A percentile compares a stretch with the other conserved stretches of the same genome.
These are phyloP conservation scores for Hypsibius dujardini DNA, from an alignment of 1,140 invertebrate genomes.

Conservation along the genomic window DNA sequence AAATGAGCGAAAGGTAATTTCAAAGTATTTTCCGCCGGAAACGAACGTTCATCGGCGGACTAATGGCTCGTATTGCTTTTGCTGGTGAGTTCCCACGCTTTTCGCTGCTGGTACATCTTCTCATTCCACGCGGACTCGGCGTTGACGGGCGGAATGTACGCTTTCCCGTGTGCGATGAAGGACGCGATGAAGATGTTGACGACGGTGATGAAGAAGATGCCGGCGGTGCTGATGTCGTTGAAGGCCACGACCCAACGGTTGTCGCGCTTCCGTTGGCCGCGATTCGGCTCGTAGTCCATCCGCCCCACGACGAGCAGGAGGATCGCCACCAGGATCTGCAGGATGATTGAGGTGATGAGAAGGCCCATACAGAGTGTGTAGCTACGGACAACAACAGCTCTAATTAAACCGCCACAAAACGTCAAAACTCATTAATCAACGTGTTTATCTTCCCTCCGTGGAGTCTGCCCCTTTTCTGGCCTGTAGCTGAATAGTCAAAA, in stretches of 20 bases:
- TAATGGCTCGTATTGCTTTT: too few relatives aligned
- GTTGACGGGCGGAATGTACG: neutral
- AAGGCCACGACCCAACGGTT: conserved; percentile 41
- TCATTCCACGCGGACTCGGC: neutral
- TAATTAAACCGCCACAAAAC: too few relatives aligned
- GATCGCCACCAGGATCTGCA: conserved; percentile 43
- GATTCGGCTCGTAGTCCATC: neutral
- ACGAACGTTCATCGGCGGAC: too few relatives aligned
- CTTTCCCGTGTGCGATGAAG: conserved; percentile 33
- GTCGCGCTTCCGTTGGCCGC: neutral
- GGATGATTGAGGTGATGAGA: conserved; percentile 60
- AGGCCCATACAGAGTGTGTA: conserved; percentile 58
- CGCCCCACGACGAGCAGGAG: conserved; percentile 1
- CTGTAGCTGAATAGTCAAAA: too few relatives aligned
- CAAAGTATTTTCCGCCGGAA: too few relatives aligned
- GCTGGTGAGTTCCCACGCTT: neutral
- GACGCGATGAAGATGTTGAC: conserved; percentile 58
- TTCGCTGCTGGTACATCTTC: neutral
- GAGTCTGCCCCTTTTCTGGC: too few relatives aligned
- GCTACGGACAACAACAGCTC: conserved; percentile 12
- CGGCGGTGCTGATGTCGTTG: conserved; percentile 50
- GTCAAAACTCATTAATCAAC: too few relatives aligned
- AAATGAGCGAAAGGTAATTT: too few relatives aligned
- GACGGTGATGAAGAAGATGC: conserved; percentile 51
- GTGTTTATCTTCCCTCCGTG: too few relatives aligned